These are phyloP conservation scores for Panzeria rudis DNA, from an alignment of 2,888 invertebrate species.

Conservation along the genomic window DNA sequence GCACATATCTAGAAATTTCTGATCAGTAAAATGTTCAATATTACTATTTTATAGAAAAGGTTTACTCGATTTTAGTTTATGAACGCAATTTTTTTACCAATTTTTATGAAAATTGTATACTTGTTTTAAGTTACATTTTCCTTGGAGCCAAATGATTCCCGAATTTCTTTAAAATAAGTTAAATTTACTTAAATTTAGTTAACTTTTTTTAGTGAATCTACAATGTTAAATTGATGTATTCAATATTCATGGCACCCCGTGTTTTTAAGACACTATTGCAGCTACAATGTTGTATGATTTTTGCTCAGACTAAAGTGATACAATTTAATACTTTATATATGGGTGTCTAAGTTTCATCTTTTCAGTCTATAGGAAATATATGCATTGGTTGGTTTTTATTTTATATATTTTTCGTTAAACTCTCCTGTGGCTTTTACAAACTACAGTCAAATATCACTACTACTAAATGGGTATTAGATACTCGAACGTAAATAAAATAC, in stretches of 20 bases:
- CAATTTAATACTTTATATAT: conserved; percentile 57
- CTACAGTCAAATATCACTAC: conserved; percentile 29
- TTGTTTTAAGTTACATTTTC: too few relatives aligned
- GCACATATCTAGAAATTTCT: too few relatives aligned
- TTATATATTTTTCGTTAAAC: not conserved
- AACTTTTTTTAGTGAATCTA: too few relatives aligned
- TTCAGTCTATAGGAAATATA: conserved; percentile 51
- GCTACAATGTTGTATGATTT: conserved; percentile 15
- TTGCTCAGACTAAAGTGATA: conserved; percentile 41
- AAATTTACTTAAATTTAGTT: too few relatives aligned
- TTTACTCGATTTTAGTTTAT: too few relatives aligned
- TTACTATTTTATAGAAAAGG: too few relatives aligned
- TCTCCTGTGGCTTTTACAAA: conserved; percentile 43
- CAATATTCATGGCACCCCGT: conserved; percentile 21
- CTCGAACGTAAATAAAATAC: conserved; percentile 12
- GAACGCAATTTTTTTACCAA: too few relatives aligned
- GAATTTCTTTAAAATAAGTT: too few relatives aligned
- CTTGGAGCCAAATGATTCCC: too few relatives aligned
- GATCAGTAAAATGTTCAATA: too few relatives aligned
- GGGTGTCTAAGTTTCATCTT: conserved; percentile 61
- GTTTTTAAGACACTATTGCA: conserved; percentile 4
- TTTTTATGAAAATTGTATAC: too few relatives aligned
- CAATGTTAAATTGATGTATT: not conserved
- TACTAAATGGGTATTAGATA: conserved; percentile 50
- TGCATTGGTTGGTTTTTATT: conserved; percentile 23